Base-by-base conservation (phyloP, 2,888 invertebrate genomes). In the Steinernema carpocapsae region DNA sequence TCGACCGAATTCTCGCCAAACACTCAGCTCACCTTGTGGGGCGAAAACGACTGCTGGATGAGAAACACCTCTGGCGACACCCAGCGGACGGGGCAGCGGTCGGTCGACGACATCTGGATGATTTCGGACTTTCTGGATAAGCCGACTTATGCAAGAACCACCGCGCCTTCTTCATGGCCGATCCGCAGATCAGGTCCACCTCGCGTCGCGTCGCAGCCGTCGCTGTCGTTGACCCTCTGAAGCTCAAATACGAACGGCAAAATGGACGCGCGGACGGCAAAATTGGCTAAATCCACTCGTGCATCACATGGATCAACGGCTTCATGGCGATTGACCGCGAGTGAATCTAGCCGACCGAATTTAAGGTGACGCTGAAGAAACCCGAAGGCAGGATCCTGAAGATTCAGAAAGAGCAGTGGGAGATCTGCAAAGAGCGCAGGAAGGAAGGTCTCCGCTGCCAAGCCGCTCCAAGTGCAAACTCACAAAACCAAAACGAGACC, bases 261-360 rank as follows among this genome's bases (percentile, higher is more conserved):
- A 48, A 26, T 19, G 76, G 76, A 46, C 78, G 79, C 71, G 71
- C 72, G 10, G 64, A 71, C n/a, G 75, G 75, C 0, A 19, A 70
- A 19, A 56, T 76, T 26, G 73, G 74, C 1, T 52, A 78, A 72
- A 72, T 76, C 29, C 76, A 72, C 19, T 56, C 51, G n/a, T 79
- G 79, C 59, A 75, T 48, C 71, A 77, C 79, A 1, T 74, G 77
- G 74, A 46, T 74, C 17, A 79, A 79, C 70, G 78, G 77, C 1
- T n/a, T 72, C 10, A 77, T 79, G 29, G 19, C 43, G 37, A 76
- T 78, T 74, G 71, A 70, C 17, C 76, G 72, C 14, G 19, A 26
- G 12, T 79, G 79, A 52, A 19, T 52, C 19, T 51, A n/a, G 14
- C 45, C 43, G 12, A 78, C 64, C 12, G 26, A 74, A 45, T 64